A percentile compares a stretch with the other conserved stretches of the same genome.
These are phyloP conservation scores for Melolontha melolontha DNA, from an alignment of 2,888 invertebrate species.

Conservation along the genomic window DNA sequence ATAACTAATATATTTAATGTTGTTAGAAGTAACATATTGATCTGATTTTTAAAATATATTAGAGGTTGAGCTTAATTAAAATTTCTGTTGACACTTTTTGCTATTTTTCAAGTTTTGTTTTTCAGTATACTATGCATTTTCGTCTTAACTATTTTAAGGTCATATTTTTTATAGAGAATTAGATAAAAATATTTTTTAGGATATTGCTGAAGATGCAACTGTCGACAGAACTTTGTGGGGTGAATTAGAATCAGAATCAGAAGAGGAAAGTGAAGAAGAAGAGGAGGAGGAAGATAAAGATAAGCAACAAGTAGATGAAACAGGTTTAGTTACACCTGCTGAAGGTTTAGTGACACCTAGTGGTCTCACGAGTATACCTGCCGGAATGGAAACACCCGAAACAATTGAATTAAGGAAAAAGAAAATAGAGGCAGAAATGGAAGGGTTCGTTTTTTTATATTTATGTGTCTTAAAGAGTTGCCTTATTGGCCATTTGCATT, in stretches of 20 bases:
- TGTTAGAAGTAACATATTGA: too few relatives aligned
- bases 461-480: background rate
- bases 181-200: conserved; percentile 61
- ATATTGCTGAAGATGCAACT: conserved; percentile 82
- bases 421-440: conserved; percentile 95
- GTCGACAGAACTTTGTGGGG: conserved; percentile 97
- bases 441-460: conserved; percentile 73
- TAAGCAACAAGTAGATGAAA: conserved; percentile 74
- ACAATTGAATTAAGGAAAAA: conserved; percentile 98
- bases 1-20: too few relatives aligned
- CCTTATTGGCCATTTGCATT: background rate
- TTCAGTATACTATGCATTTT: too few relatives aligned
- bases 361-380: conserved; percentile 90
- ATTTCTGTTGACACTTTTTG: too few relatives aligned
- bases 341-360: conserved; percentile 96
- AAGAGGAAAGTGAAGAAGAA: conserved; percentile 79
- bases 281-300: conserved; percentile 76
- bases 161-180: conserved; percentile 1
- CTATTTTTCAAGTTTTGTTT: too few relatives aligned
- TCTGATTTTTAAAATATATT: too few relatives aligned
- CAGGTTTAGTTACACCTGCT: conserved; percentile 92
- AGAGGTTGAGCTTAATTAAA: too few relatives aligned
- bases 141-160: too few relatives aligned
- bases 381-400: conserved; percentile 98
- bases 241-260: conserved; percentile 93